Percentiles rank a stretch among this genome's conserved stretches.
phyloP scores from a whole-genome alignment of 2,113 vertebrate species.

The Gallinago undulata region DNA sequence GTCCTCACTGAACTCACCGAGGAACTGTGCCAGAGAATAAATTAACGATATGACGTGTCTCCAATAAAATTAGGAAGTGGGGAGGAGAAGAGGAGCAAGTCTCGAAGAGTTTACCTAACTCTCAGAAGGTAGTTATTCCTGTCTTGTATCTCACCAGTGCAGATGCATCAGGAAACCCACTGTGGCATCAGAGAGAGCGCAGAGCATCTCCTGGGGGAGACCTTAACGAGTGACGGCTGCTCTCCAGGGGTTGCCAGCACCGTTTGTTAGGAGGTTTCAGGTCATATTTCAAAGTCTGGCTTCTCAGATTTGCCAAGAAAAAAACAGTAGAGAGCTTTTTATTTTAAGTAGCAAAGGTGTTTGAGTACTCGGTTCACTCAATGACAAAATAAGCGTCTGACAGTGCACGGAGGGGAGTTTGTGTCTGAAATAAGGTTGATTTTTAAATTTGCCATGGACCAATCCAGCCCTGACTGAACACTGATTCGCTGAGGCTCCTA shows the following conservation, averaged over 20 bases:
- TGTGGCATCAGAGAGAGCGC: neutral
- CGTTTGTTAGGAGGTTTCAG: neutral
- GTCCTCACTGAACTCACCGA: neutral
- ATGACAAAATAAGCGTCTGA: neutral
- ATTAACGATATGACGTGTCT: neutral
- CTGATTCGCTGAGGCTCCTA: neutral
- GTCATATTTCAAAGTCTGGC: neutral
- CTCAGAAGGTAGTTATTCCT: neutral
- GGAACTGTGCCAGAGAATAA: conserved; percentile 19
- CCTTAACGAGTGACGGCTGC: rapidly evolving
- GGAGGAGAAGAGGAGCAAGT: neutral
- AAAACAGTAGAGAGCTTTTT: neutral
- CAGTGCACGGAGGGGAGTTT: neutral
- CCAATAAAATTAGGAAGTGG: conserved; percentile 35
- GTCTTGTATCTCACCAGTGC: neutral
- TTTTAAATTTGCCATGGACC: neutral
- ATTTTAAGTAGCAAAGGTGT: neutral
- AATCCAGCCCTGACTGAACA: neutral
- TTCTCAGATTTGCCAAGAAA: neutral
- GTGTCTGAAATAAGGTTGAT: neutral
- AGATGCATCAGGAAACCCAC: neutral
- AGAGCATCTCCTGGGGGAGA: neutral
- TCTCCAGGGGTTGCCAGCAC: neutral
- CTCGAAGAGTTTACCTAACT: neutral
- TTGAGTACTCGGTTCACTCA: neutral